These are phyloP conservation scores for Vidua chalybeata DNA, from an alignment of 2,113 vertebrate species.

Conservation along the genomic window DNA sequence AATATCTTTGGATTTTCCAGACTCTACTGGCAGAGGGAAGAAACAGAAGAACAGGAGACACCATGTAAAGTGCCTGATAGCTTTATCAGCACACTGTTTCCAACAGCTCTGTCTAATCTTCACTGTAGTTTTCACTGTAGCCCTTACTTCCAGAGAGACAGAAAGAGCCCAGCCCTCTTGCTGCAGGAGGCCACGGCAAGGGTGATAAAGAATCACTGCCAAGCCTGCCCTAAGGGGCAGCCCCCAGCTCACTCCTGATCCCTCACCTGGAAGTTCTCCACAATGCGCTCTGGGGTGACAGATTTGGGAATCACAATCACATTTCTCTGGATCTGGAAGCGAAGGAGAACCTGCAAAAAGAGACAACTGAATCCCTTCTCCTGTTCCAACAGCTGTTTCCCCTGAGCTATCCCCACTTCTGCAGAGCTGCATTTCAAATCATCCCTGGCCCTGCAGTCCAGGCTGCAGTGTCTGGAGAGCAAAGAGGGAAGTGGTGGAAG, in stretches of 20 bases:
- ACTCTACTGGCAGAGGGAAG: background rate
- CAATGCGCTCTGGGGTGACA: constrained; percentile 83
- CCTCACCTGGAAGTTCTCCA: constrained; percentile 87
- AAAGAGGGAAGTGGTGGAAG: background rate
- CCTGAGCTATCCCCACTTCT: background rate
- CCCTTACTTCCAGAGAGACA: background rate
- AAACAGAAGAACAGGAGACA: background rate
- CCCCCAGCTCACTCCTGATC: background rate
- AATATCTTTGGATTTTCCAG: background rate
- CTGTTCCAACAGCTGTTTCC: background rate
- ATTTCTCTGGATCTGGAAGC: constrained; percentile 88
- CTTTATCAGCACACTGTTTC: background rate
- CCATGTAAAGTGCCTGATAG: background rate
- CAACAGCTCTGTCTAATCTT: background rate
- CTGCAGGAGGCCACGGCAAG: background rate
- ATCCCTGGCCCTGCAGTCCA: background rate
- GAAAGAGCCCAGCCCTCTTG: background rate
- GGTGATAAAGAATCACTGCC: no score
- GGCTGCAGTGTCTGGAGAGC: background rate
- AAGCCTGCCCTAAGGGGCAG: background rate
- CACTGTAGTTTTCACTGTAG: background rate
- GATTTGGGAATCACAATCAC: constrained; percentile 90
- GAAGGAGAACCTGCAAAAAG: constrained; percentile 84
- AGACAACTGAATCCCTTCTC: background rate
- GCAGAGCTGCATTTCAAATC: background rate